Conservation (phyloP, 1,140 invertebrate species). For the Danaus melanippus region DNA sequence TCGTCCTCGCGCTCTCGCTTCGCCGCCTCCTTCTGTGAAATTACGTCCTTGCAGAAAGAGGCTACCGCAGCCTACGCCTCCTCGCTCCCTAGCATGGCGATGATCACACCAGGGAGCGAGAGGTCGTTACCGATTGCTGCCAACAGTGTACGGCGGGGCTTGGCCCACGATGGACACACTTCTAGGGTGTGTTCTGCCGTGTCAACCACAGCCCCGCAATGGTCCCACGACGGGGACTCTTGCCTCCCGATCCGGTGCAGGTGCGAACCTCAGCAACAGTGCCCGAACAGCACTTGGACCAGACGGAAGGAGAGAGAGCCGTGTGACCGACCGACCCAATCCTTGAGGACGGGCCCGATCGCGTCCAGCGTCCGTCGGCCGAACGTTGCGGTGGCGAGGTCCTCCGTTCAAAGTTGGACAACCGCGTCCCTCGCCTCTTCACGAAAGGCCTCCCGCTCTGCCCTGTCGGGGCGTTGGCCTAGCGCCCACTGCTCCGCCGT, state of each 20-base stretch:
- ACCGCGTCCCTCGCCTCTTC: constrained; percentile 3
- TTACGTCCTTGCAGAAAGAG: constrained; percentile 13
- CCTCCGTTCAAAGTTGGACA: not conserved
- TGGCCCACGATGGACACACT: not conserved
- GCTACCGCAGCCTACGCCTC: constrained; percentile 8
- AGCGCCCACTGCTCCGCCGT: constrained; percentile 2
- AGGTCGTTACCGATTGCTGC: constrained; percentile 3
- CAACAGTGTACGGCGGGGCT: not conserved
- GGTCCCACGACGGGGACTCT: not conserved
- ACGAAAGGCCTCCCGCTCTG: constrained; percentile 3
- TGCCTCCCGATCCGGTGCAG: constrained; percentile 1
- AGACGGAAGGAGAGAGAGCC: not conserved
- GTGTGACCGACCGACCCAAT: not conserved
- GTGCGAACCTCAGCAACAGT: constrained; percentile 2
- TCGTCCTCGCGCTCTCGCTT: not conserved
- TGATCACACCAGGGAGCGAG: constrained; percentile 12
- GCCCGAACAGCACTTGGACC: constrained; percentile 3
- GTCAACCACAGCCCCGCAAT: not conserved
- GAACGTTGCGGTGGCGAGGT: too few relatives aligned
- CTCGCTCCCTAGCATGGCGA: constrained; percentile 9
- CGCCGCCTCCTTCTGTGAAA: constrained; percentile 13
- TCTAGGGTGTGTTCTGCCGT: not conserved
- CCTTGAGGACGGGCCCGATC: not conserved
- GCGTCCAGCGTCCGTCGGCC: not conserved
- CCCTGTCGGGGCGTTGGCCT: not conserved